Evolutionary conservation across 2,113 vertebrate genomes (phyloP).

Genomic region (Hypocryptadius cinnamomeus): DNA sequence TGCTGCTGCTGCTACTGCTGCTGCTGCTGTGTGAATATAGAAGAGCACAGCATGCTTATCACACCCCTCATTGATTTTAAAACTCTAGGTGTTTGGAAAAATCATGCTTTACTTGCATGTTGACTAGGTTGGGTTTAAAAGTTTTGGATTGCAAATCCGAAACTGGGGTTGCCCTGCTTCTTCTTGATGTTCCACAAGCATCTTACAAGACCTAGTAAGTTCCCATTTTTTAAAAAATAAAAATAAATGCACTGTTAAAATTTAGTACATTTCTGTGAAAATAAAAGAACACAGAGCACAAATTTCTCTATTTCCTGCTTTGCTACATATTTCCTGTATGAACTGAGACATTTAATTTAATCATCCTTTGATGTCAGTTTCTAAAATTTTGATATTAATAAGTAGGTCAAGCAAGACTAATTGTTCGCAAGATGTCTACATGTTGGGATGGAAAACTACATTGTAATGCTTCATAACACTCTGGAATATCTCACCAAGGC

Average conservation of each 20-base stretch:
- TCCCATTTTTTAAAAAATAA: background rate
- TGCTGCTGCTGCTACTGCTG: rapidly evolving
- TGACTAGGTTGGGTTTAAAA: background rate
- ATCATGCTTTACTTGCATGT: background rate
- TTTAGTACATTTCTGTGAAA: background rate
- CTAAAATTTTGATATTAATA: background rate
- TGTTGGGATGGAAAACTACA: background rate
- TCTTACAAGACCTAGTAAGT: background rate
- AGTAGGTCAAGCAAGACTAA: background rate
- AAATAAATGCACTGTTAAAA: background rate
- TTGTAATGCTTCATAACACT: background rate
- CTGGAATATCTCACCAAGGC: background rate
- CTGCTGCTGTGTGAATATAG: background rate
- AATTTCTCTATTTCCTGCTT: background rate
- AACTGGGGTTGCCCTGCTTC: background rate
- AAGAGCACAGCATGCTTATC: background rate
- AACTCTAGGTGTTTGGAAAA: background rate
- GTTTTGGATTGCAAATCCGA: background rate
- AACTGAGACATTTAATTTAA: background rate
- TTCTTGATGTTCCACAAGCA: background rate
- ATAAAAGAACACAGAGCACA: background rate
- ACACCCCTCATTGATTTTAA: background rate
- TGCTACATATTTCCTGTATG: background rate
- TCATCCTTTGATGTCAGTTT: background rate
- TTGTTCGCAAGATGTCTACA: background rate